Conservation (phyloP, 2,797 vertebrate genomes). For the Babyrousa celebensis region DNA sequence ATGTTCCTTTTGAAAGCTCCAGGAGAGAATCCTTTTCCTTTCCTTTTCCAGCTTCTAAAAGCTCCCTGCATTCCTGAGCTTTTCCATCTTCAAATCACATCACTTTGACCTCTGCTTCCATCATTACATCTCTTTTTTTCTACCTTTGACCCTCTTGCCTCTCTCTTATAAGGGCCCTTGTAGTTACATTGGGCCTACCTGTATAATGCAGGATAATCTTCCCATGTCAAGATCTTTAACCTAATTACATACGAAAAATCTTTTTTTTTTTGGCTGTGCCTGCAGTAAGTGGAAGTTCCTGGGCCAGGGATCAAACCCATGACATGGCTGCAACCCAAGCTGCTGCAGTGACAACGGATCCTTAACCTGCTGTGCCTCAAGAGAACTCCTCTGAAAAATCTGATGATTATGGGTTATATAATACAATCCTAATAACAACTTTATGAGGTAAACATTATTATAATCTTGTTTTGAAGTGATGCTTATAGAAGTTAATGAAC, state of each 20-base stretch:
- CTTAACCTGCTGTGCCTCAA: too few relatives aligned
- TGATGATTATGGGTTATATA: conserved; percentile 23
- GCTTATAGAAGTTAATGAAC: conserved; percentile 34
- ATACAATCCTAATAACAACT: conserved; percentile 35
- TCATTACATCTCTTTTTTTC: background rate
- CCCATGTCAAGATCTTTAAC: background rate
- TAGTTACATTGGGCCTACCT: background rate
- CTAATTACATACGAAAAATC: conserved; percentile 11
- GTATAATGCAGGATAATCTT: conserved; percentile 7
- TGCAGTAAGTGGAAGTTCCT: too few relatives aligned
- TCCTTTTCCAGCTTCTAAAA: conserved; percentile 2
- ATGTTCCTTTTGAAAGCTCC: background rate
- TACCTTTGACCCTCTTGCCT: background rate
- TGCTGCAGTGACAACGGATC: too few relatives aligned
- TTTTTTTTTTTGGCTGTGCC: background rate
- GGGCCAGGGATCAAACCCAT: too few relatives aligned
- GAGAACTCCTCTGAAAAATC: too few relatives aligned
- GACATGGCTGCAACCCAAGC: too few relatives aligned
- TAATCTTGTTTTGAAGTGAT: conserved; percentile 48
- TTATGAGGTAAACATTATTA: background rate
- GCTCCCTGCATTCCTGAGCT: background rate
- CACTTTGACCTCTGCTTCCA: background rate
- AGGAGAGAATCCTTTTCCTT: background rate
- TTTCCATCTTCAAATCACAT: background rate
- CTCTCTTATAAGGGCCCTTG: background rate